A percentile compares a stretch with the other conserved stretches of the same genome.
Conservation (phyloP, 2,797 vertebrate species). For the Notamacropus eugenii region DNA sequence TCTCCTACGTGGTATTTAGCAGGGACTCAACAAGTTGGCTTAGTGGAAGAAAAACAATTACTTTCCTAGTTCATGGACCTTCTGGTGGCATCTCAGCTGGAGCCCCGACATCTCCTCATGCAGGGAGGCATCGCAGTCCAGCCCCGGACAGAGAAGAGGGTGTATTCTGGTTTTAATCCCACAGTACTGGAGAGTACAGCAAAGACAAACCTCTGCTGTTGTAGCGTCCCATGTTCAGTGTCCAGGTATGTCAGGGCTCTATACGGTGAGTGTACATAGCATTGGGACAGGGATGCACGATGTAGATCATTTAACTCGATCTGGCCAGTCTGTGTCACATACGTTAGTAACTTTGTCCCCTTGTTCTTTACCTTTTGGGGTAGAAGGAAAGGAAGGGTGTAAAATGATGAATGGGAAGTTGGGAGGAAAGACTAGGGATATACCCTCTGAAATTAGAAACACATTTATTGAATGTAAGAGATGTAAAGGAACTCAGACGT, state of each 20-base stretch:
- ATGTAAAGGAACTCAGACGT: background rate
- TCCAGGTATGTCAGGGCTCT: background rate
- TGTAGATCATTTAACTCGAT: background rate
- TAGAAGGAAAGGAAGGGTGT: background rate
- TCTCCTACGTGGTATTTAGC: background rate
- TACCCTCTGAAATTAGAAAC: background rate
- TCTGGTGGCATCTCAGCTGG: background rate
- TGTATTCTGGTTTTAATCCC: too few species aligned
- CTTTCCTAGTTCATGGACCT: background rate
- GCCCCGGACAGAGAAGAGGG: too few species aligned
- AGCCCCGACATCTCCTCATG: background rate
- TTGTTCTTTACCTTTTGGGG: background rate
- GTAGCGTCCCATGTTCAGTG: background rate
- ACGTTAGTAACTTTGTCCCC: background rate
- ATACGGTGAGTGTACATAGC: background rate
- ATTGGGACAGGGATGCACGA: background rate
- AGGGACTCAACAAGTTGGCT: background rate
- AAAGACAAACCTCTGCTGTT: background rate
- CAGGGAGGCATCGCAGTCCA: background rate
- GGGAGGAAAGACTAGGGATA: background rate
- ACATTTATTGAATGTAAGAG: background rate
- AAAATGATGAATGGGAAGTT: background rate
- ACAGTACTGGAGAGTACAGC: too few species aligned
- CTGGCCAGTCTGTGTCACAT: background rate
- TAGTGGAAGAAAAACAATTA: background rate